Percentiles rank a stretch among this genome's conserved stretches.
Evolutionary conservation across 2,113 vertebrate genomes (phyloP).

Genomic region (Petroica traversi): DNA sequence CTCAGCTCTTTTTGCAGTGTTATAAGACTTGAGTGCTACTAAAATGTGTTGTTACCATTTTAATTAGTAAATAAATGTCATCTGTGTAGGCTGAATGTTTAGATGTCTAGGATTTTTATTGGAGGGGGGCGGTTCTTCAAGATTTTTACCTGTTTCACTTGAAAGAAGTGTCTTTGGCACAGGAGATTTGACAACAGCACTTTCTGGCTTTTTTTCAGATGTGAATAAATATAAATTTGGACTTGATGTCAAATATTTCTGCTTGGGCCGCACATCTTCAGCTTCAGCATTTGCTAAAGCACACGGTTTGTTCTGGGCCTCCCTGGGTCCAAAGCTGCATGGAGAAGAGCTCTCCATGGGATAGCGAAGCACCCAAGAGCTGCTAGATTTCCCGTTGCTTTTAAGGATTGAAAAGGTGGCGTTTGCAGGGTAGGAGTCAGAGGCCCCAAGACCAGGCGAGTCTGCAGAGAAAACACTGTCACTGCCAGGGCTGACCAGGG

Average conservation of each 20-base stretch:
- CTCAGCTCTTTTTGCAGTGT: not conserved
- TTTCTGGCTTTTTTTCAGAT: conserved; percentile 30
- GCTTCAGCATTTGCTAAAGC: not conserved
- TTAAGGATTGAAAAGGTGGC: conserved; percentile 31
- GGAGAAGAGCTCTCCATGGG: conserved; percentile 59
- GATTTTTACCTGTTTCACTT: conserved; percentile 73
- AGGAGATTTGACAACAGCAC: conserved; percentile 50
- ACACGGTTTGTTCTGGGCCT: not conserved
- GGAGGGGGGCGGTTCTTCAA: not conserved
- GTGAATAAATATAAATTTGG: conserved; percentile 68
- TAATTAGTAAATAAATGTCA: not conserved
- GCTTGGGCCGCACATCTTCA: not conserved
- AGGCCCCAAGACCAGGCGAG: not conserved
- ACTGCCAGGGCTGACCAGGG: not conserved
- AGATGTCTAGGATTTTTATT: not conserved
- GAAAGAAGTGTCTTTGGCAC: conserved; percentile 73
- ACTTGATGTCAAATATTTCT: not conserved
- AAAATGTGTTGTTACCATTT: not conserved
- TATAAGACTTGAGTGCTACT: accelerated
- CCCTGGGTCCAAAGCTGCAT: not conserved
- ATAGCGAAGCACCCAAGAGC: not conserved
- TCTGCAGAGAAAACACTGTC: not conserved
- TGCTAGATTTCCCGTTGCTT: conserved; percentile 39
- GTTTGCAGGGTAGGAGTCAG: not conserved
- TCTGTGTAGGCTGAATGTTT: not conserved